Base-by-base conservation (phyloP, 2,113 vertebrate species). In the Pelusios castaneus region DNA sequence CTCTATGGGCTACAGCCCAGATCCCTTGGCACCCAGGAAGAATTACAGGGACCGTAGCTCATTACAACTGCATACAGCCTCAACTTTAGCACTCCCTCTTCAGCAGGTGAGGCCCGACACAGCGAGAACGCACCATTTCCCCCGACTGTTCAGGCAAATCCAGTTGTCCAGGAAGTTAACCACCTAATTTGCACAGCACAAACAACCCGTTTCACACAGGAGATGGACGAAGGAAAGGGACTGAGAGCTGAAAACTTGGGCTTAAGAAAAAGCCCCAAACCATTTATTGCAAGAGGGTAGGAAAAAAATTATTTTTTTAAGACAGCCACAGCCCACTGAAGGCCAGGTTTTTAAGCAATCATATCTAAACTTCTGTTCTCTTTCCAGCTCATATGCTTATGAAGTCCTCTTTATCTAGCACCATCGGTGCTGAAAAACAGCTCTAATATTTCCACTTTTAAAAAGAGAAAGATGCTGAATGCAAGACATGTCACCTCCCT, bases 1-100 rank as follows among this genome's bases (percentile, higher is more conserved):
- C 73, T 41, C 73, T 0, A 0, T 6, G 63, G 58, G 49, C 54
- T 83, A 45, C 25, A 1, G 41, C 38, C 38, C 25, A 27, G 41
- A 8, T 27, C 24, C 22, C 24, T 43, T 41, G 1, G 24, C 41
- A 12, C 41, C 73, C 38, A 25, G 38, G 24, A 45, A 25, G 41
- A 16, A 45, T 12, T 5, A 5, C 2, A 10, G 41, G 24, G 6
- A 27, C 41, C 22, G 4, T 25, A 27, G 73, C 41, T 45, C 3
- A 3, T 41, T 45, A 27, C 41, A 45, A 45, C 45, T 14, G 24
- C 73, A 76, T 41, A 24, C 73, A 76, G 41, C 41, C 13, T 76
- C 41, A 27, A 6, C 41, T 14, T 43, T 8, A 6, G 38, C 70
- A 25, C n/a, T 25, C 38, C 38, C 38, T 12, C 24, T 27, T 45